phyloP scores from a whole-genome alignment of 2,113 vertebrate genomes.

The Ploceus nigricollis region DNA sequence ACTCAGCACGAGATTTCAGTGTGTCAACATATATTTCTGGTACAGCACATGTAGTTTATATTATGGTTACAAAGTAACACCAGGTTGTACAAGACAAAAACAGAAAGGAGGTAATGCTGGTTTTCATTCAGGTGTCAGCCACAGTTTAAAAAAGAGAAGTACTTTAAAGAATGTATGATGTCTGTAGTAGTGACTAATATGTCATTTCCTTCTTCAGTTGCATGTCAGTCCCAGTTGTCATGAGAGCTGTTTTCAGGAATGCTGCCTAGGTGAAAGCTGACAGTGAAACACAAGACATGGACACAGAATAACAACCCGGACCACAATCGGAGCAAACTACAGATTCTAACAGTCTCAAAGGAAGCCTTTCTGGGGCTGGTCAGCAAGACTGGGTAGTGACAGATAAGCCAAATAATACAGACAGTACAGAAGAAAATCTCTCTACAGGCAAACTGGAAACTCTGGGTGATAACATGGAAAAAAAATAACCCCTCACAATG shows the following conservation, averaged over 20 bases:
- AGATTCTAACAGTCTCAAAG: neutral
- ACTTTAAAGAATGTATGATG: neutral
- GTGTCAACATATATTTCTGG: neutral
- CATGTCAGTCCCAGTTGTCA: slow-evolving; percentile 80
- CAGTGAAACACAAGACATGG: neutral
- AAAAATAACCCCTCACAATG: neutral
- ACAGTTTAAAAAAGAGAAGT: neutral
- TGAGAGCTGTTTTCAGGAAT: slow-evolving; percentile 72
- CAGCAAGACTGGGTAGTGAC: neutral
- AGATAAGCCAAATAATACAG: neutral
- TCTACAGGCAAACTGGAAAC: neutral
- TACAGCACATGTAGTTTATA: neutral
- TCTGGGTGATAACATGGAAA: neutral
- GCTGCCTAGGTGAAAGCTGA: slow-evolving; percentile 17
- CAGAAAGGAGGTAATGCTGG: neutral
- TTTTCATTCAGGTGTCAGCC: neutral
- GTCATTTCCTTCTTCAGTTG: slow-evolving; percentile 64
- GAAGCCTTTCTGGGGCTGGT: neutral
- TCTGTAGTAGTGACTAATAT: neutral
- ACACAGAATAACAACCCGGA: neutral
- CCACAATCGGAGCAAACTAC: neutral
- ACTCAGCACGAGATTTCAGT: neutral
- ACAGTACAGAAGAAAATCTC: neutral
- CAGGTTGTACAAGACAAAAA: neutral
- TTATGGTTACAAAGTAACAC: neutral